Conservation (phyloP, 2,797 vertebrate species). For the Leuciscus waleckii region DNA sequence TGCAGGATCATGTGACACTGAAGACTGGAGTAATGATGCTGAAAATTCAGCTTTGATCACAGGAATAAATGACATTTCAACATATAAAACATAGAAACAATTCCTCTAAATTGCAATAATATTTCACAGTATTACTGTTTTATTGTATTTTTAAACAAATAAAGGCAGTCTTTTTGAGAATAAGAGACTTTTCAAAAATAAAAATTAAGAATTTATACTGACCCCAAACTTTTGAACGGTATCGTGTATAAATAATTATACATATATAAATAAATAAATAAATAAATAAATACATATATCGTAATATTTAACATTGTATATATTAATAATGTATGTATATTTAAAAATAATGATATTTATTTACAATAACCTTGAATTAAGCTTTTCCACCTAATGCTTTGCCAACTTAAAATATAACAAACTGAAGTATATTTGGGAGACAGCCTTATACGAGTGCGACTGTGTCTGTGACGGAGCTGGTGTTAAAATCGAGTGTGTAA, state of each 20-base stretch:
- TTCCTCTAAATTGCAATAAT: neutral
- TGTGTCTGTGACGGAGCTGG: neutral
- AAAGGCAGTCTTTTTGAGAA: neutral
- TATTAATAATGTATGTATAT: neutral
- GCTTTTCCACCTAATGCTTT: neutral
- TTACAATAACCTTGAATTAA: neutral
- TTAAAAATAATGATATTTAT: neutral
- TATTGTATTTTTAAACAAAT: neutral
- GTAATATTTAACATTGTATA: too few relatives aligned
- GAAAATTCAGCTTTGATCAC: slow-evolving; percentile 1
- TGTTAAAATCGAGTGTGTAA: too few relatives aligned
- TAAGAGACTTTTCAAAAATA: neutral
- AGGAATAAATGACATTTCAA: neutral
- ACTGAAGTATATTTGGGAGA: neutral
- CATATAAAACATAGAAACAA: neutral
- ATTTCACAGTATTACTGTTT: neutral
- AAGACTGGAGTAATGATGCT: neutral
- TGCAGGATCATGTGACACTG: too few relatives aligned
- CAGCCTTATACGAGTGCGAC: neutral
- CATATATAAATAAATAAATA: too few relatives aligned
- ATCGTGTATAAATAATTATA: too few relatives aligned
- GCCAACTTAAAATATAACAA: neutral
- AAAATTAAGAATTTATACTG: too few relatives aligned
- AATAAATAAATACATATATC: too few relatives aligned
- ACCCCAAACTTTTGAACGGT: too few relatives aligned